phyloP scores from a whole-genome alignment of 2,113 vertebrate genomes.

The Nibea coibor region DNA sequence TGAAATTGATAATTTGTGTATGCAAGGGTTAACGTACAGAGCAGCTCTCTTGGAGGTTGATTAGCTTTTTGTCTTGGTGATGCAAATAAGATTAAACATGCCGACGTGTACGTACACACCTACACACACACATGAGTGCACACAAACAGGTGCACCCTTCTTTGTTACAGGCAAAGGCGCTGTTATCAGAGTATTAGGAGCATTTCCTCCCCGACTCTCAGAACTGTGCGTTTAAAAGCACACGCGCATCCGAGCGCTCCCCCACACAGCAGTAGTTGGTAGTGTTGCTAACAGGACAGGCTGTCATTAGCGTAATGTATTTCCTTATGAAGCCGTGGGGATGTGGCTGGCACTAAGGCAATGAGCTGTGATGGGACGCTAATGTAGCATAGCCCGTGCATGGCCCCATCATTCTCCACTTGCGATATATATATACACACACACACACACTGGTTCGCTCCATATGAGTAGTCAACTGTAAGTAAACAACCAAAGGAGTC shows the following conservation, averaged over 20 bases:
- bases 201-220: conserved; percentile 41
- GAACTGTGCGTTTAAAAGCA: conserved; percentile 17
- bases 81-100: conserved; percentile 54
- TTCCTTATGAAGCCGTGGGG: conserved; percentile 74
- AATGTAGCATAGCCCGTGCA: conserved; percentile 74
- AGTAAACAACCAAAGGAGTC: conserved; percentile 53
- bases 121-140: conserved; percentile 1
- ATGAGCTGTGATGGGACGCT: conserved; percentile 80
- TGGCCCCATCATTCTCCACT: conserved; percentile 63
- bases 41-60: conserved; percentile 48
- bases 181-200: conserved; percentile 31
- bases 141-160: conserved; percentile 17
- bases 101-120: conserved; percentile 34
- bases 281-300: conserved; percentile 70
- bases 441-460: conserved; percentile 31
- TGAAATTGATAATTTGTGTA: conserved; percentile 62
- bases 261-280: conserved; percentile 19
- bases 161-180: conserved; percentile 29
- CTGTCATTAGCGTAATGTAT: conserved; percentile 76
- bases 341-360: conserved; percentile 71
- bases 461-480: conserved; percentile 60
- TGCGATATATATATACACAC: neutral
- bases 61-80: conserved; percentile 54
- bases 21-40: conserved; percentile 64
- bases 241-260: neutral